phyloP scores from a whole-genome alignment of 2,113 vertebrate genomes.

The Crotalus tigris region DNA sequence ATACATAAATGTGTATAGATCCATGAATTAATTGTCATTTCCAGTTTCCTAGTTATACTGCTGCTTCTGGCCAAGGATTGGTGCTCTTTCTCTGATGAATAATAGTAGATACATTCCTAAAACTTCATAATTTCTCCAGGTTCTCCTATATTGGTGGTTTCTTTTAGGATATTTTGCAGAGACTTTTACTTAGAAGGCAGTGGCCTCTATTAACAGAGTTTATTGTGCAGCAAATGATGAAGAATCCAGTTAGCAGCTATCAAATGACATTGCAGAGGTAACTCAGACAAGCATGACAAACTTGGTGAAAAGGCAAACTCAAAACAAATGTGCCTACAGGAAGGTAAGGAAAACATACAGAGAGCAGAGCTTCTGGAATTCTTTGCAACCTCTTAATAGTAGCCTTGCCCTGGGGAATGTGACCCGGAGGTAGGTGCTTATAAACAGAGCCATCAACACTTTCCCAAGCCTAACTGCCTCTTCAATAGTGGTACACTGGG shows the following conservation, averaged over 20 bases:
- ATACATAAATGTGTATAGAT: neutral
- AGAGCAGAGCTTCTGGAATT: neutral
- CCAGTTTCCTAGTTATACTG: neutral
- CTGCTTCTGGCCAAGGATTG: neutral
- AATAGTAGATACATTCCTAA: neutral
- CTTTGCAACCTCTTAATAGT: neutral
- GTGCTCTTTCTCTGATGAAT: neutral
- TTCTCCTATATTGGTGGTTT: neutral
- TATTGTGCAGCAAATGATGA: neutral
- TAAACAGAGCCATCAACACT: neutral
- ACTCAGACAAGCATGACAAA: neutral
- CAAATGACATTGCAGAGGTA: neutral
- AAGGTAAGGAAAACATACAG: neutral
- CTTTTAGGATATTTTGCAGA: neutral
- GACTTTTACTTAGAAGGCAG: neutral
- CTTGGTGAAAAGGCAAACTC: neutral
- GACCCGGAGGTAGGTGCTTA: no score
- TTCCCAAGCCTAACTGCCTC: neutral
- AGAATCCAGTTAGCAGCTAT: neutral
- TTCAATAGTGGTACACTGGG: neutral
- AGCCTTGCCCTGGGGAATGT: neutral
- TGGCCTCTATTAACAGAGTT: neutral
- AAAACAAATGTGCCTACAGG: neutral
- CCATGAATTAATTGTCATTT: neutral
- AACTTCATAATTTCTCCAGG: neutral